Evolutionary conservation across 92 coral and sea anemone species (phyloP).

Genomic region (Epizoanthus rinbou): DNA sequence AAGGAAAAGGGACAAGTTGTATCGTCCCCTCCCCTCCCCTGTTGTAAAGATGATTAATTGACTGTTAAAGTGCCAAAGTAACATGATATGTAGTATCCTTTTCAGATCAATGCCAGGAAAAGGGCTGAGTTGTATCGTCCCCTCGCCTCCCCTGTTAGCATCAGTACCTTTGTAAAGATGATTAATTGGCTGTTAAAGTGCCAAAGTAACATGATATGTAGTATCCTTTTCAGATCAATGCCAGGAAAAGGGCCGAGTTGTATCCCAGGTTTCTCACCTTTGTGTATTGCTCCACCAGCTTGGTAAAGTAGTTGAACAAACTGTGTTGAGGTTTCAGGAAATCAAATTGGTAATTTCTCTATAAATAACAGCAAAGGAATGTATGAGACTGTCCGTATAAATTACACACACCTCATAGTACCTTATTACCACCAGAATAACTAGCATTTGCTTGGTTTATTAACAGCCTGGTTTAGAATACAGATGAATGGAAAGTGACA

Average conservation of each 20-base stretch:
- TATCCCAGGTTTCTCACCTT: slow-evolving; percentile 72
- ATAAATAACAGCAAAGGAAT: slow-evolving; percentile 8
- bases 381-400: neutral
- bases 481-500: neutral
- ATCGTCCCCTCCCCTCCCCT: neutral
- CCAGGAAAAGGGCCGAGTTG: neutral
- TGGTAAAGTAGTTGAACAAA: slow-evolving; percentile 95
- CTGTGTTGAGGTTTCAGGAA: slow-evolving; percentile 97
- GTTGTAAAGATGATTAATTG: no score
- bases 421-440: neutral
- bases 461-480: neutral
- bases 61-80: no score
- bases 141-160: neutral
- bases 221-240: no score
- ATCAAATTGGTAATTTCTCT: slow-evolving; percentile 98
- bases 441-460: neutral
- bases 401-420: neutral
- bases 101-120: neutral
- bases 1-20: neutral
- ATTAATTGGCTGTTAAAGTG: no score
- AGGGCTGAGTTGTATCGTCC: no score
- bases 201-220: no score
- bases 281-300: slow-evolving; percentile 96
- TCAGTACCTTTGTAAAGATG: neutral
- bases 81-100: no score